phyloP scores from a whole-genome alignment of 2,113 vertebrate species.

The Oryzias woworae region DNA sequence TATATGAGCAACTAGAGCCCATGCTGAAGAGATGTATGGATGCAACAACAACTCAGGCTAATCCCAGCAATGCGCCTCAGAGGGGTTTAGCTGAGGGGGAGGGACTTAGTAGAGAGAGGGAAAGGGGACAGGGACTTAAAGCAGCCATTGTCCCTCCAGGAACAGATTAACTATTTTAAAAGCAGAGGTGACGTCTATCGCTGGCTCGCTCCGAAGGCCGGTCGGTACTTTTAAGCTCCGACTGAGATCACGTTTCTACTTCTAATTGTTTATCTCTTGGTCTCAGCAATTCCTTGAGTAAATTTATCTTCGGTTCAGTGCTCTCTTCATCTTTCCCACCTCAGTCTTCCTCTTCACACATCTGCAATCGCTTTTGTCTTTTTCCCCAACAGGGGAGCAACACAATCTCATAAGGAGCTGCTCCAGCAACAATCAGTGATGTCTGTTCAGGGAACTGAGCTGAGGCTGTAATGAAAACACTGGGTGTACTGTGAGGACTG shows the following conservation, averaged over 20 bases:
- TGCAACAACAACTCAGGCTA: slow-evolving; percentile 67
- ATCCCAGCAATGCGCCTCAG: slow-evolving; percentile 63
- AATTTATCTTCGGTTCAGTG: slow-evolving; percentile 34
- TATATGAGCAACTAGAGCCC: slow-evolving; percentile 43
- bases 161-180: slow-evolving; percentile 77
- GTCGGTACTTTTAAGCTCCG: slow-evolving; percentile 26
- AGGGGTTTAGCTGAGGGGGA: slow-evolving; percentile 59
- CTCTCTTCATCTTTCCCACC: slow-evolving; percentile 19
- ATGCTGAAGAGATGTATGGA: slow-evolving; percentile 40
- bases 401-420: slow-evolving; percentile 46
- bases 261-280: slow-evolving; percentile 16
- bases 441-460: slow-evolving; percentile 30
- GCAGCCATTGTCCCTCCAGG: slow-evolving; percentile 71
- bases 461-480: slow-evolving; percentile 67
- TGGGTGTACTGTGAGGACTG: slow-evolving; percentile 43
- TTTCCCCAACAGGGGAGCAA: slow-evolving; percentile 50
- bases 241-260: slow-evolving; percentile 27
- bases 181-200: slow-evolving; percentile 72
- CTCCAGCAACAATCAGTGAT: slow-evolving; percentile 47
- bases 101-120: slow-evolving; percentile 46
- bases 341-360: slow-evolving; percentile 18
- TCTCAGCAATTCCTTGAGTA: slow-evolving; percentile 19
- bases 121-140: slow-evolving; percentile 63
- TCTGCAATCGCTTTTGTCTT: slow-evolving; percentile 31
- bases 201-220: slow-evolving; percentile 26